These are phyloP conservation scores for Gallinago nigripennis DNA, from an alignment of 2,797 vertebrate species.

Conservation along the genomic window DNA sequence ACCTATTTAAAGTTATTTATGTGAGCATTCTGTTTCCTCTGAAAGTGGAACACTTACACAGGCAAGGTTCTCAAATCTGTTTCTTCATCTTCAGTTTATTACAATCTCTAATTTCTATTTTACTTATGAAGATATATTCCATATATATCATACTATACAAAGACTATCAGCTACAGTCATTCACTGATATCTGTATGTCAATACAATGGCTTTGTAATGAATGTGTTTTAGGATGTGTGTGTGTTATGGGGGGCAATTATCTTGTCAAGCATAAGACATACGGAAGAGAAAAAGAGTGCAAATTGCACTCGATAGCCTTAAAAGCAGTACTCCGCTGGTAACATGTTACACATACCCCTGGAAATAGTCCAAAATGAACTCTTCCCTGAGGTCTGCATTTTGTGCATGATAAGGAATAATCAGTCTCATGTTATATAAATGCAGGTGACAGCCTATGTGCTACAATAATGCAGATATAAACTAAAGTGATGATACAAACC, in stretches of 20 bases:
- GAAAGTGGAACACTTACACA: slow-evolving; percentile 9
- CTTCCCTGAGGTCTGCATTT: slow-evolving; percentile 37
- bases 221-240: slow-evolving; percentile 37
- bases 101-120: not conserved
- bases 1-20: slow-evolving; percentile 10
- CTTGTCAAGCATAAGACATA: slow-evolving; percentile 21
- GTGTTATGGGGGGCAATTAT: slow-evolving; percentile 45
- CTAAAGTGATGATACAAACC: slow-evolving; percentile 18
- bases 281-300: slow-evolving; percentile 45
- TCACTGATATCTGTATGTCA: slow-evolving; percentile 45
- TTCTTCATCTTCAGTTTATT: slow-evolving; percentile 41
- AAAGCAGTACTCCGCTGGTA: slow-evolving; percentile 36
- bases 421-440: slow-evolving; percentile 61
- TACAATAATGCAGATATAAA: slow-evolving; percentile 55
- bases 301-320: slow-evolving; percentile 54
- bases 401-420: slow-evolving; percentile 61
- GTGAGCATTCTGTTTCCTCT: not conserved
- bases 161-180: slow-evolving; percentile 37
- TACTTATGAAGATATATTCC: not conserved
- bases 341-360: slow-evolving; percentile 8
- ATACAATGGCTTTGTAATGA: slow-evolving; percentile 57
- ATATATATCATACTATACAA: not conserved
- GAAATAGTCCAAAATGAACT: slow-evolving; percentile 58
- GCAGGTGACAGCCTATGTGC: slow-evolving; percentile 46
- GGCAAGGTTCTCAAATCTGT: not conserved